Percentiles rank a stretch among this genome's conserved stretches.
phyloP scores from a whole-genome alignment of 2,797 vertebrate species.

The Crocodylus rhombifer region DNA sequence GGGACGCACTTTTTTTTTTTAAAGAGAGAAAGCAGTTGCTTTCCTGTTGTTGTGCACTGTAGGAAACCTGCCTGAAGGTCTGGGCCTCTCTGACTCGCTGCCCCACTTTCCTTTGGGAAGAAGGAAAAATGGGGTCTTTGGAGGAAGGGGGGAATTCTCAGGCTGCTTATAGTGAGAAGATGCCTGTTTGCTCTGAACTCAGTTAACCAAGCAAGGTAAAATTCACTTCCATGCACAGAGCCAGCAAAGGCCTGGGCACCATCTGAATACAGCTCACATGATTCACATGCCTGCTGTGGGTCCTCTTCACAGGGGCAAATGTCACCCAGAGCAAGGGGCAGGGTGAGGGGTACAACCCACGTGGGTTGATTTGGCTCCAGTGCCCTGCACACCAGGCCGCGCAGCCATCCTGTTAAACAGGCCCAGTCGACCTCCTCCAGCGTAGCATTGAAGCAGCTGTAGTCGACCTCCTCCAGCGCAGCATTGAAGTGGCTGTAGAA shows the following conservation, averaged over 20 bases:
- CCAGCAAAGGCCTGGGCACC: not conserved
- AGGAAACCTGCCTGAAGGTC: slow-evolving; percentile 49
- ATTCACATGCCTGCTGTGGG: not conserved
- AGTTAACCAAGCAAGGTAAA: not conserved
- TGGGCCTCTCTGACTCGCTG: slow-evolving; percentile 54
- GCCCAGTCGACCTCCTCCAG: not conserved
- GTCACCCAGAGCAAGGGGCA: too few species aligned
- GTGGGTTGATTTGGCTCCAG: not conserved
- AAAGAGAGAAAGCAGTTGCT: not conserved
- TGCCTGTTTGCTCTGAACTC: not conserved
- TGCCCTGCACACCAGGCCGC: not conserved
- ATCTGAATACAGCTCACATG: not conserved
- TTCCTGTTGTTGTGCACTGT: slow-evolving; percentile 45
- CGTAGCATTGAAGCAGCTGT: not conserved
- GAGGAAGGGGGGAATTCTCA: not conserved
- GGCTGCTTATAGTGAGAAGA: not conserved
- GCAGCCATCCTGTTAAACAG: not conserved
- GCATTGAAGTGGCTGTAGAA: too few species aligned
- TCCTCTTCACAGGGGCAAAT: not conserved
- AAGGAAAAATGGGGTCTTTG: not conserved
- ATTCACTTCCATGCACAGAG: not conserved
- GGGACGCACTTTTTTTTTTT: not conserved
- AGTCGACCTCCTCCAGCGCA: too few species aligned
- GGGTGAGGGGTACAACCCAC: too few species aligned
- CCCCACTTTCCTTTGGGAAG: not conserved